These are phyloP conservation scores for Tachina lurida DNA, from an alignment of 2,888 invertebrate genomes.

Conservation along the genomic window DNA sequence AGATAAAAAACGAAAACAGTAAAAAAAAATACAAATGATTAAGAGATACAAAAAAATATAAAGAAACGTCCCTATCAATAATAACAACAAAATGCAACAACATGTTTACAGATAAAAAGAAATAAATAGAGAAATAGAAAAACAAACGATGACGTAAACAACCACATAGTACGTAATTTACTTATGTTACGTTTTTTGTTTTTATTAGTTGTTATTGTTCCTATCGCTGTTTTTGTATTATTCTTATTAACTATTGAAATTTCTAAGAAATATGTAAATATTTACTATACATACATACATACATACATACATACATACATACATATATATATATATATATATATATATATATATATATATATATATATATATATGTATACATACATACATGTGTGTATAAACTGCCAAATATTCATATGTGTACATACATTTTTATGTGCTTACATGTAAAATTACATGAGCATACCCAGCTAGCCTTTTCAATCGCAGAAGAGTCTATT, in stretches of 20 bases:
- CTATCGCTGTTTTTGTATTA: neutral
- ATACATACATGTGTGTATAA: neutral
- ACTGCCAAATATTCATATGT: neutral
- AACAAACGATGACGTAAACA: slow-evolving; percentile 64
- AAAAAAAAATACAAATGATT: slow-evolving; percentile 11
- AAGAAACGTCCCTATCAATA: slow-evolving; percentile 28
- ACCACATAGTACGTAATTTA: slow-evolving; percentile 62
- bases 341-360: too few relatives aligned
- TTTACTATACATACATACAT: neutral
- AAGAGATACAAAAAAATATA: neutral
- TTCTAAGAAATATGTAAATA: slow-evolving; percentile 22
- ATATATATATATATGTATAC: neutral
- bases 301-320: too few relatives aligned
- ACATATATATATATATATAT: too few relatives aligned
- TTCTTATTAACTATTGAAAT: slow-evolving; percentile 15
- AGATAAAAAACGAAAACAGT: slow-evolving; percentile 19
- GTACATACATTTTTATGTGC: too few relatives aligned
- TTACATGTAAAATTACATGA: neutral
- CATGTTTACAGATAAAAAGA: slow-evolving; percentile 44
- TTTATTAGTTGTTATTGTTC: slow-evolving; percentile 8
- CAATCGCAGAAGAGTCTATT: too few relatives aligned
- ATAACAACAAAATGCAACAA: slow-evolving; percentile 34
- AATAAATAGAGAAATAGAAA: neutral
- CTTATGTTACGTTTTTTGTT: slow-evolving; percentile 28
- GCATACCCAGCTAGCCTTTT: too few relatives aligned